A percentile compares a stretch with the other conserved stretches of the same genome.
phyloP scores from a whole-genome alignment of 1,140 invertebrate species.

The Whitmania pigra region DNA sequence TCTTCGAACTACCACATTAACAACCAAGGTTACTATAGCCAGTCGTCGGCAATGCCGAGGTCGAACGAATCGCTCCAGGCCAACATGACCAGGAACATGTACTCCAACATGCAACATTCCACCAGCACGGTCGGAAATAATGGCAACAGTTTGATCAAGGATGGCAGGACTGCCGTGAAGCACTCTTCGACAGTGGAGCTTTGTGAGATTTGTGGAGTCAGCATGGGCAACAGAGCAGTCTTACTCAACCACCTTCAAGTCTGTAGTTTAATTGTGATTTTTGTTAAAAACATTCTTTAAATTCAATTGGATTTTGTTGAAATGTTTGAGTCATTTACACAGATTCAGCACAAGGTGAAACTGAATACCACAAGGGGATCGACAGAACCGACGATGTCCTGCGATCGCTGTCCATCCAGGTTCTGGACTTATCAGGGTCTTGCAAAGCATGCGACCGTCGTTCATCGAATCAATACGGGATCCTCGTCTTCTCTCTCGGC shows the following conservation, averaged over 20 bases:
- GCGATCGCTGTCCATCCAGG: slow-evolving; percentile 34
- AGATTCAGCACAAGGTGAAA: slow-evolving; percentile 32
- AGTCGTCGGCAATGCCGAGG: not conserved
- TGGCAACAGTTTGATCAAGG: not conserved
- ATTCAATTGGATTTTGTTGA: not conserved
- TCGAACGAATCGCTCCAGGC: no score
- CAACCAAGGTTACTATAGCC: not conserved
- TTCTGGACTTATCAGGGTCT: slow-evolving; percentile 41
- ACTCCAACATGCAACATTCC: slow-evolving; percentile 5
- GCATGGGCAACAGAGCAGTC: not conserved
- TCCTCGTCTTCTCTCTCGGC: no score
- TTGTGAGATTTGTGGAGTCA: slow-evolving; percentile 1
- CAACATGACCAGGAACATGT: not conserved
- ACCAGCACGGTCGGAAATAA: not conserved
- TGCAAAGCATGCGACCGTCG: slow-evolving; percentile 28
- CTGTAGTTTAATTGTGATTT: not conserved
- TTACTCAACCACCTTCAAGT: slow-evolving; percentile 12
- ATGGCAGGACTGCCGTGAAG: not conserved
- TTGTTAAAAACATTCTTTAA: not conserved
- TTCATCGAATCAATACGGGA: slow-evolving; percentile 6
- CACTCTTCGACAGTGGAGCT: not conserved
- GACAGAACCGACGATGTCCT: slow-evolving; percentile 31
- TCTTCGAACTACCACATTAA: not conserved
- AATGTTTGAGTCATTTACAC: slow-evolving; percentile 18
- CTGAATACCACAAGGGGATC: slow-evolving; percentile 21